Conservation (phyloP, 2,113 vertebrate genomes). For the Anas platyrhynchos region DNA sequence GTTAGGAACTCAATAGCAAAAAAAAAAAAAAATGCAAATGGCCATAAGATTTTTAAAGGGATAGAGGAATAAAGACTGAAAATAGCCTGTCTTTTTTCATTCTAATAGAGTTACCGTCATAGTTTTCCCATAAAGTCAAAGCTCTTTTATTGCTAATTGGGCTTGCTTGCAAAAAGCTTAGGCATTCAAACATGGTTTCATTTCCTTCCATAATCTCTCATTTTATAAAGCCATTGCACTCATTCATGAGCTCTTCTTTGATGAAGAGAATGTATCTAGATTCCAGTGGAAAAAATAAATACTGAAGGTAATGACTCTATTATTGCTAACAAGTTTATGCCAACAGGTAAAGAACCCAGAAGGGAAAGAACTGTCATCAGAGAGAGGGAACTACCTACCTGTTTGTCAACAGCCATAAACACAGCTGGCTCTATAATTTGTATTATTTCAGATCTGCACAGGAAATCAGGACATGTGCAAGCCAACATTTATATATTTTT, state of each 20-base stretch:
- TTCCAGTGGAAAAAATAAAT: background rate
- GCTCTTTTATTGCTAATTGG: constrained; percentile 34
- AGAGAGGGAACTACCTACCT: background rate
- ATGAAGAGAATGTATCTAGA: constrained; percentile 21
- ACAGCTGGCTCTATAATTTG: background rate
- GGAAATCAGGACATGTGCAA: background rate
- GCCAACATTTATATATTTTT: background rate
- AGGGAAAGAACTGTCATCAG: background rate
- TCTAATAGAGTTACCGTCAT: constrained; percentile 21
- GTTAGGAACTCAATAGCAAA: constrained; percentile 35
- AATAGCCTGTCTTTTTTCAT: constrained; percentile 13
- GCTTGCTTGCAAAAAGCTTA: background rate
- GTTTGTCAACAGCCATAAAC: background rate
- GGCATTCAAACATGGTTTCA: background rate
- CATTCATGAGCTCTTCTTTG: constrained; percentile 26
- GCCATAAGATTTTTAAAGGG: constrained; percentile 37
- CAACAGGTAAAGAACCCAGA: background rate
- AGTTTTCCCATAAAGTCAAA: constrained; percentile 30
- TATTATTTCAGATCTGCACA: background rate
- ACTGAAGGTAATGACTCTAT: background rate
- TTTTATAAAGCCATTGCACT: background rate
- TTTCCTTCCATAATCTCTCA: constrained; percentile 15
- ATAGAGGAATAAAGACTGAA: constrained; percentile 42
- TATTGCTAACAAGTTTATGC: background rate
- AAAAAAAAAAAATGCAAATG: constrained; percentile 15